Evolutionary conservation across 2,797 vertebrate species (phyloP).

Genomic region (Thamnophis elegans): DNA sequence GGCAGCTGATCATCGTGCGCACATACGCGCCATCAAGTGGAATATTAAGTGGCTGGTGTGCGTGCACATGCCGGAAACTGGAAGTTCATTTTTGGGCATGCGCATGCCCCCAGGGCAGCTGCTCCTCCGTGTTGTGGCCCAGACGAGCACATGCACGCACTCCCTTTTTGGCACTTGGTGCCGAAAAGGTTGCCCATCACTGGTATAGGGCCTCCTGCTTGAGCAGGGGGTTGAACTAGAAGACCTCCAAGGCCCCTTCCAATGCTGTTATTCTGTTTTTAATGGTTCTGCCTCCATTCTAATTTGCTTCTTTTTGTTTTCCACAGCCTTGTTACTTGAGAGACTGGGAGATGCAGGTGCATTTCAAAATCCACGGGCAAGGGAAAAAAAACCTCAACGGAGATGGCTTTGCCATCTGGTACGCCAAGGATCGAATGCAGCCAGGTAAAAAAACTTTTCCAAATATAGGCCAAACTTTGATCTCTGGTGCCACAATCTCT

Average conservation of each 20-base stretch:
- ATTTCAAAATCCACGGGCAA: constrained; percentile 93
- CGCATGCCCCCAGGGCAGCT: too few species aligned
- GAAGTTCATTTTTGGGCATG: too few species aligned
- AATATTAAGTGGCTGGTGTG: too few species aligned
- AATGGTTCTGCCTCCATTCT: too few species aligned
- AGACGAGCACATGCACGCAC: too few species aligned
- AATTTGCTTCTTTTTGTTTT: neutral
- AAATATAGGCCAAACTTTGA: neutral
- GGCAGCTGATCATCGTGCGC: too few species aligned
- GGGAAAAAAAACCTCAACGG: constrained; percentile 97
- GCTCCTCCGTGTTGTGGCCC: too few species aligned
- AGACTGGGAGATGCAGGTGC: constrained; percentile 97
- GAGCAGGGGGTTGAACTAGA: neutral
- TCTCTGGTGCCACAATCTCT: accelerated
- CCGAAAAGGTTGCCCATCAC: too few species aligned
- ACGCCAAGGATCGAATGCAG: constrained; percentile 92
- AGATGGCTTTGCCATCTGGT: constrained; percentile 93
- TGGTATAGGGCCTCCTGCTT: too few species aligned
- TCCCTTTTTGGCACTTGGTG: too few species aligned
- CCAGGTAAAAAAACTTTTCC: constrained; percentile 71
- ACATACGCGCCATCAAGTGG: too few species aligned
- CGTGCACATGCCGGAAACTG: too few species aligned
- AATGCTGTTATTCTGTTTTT: neutral
- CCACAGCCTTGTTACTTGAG: constrained; percentile 87
- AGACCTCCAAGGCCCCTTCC: neutral